Base-by-base conservation (phyloP, 2,797 vertebrate genomes). In the Enteromius anoplus region DNA sequence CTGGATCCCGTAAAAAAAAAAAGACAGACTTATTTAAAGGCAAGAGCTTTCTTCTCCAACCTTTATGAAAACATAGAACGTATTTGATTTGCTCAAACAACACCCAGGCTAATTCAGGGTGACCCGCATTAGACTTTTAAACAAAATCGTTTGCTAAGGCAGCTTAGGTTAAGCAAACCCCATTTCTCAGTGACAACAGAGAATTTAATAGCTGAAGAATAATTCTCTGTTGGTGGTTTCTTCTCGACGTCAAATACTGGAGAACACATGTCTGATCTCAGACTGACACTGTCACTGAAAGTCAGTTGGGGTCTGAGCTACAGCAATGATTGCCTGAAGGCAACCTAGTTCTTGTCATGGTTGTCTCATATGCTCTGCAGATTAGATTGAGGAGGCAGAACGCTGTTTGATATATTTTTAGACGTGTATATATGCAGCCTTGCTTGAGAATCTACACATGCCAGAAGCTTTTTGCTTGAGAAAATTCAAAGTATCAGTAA, bases 61-160 rank as follows among this genome's bases (percentile, higher is more conserved):
- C 73, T 75, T 45, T 32, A 81, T 9, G n/a, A 66, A 83, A 82
- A 47, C 78, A 85, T 51, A 73, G 42, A 65, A 73, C 51, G 68
- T 64, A 70, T 84, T 77, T 78, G 23, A 81, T 83, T 86, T 78
- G 47, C 75, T 47, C 55, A 53, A 60, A 72, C 75, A 70, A 81
- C 66, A 83, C 21, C 34, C 29, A 47, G 21, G n/a, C 64, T 83
- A 73, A 80, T 73, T 78, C 75, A 60, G 45, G 64, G 26, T 12
- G 5, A 79, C 19, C 23, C 37, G 51, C 34, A 62, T 37, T 58
- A 60, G 40, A 23, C 34, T 21, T 82, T 69, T 84, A n/a, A 53
- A 82, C 58, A 60, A 64, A 45, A 29, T 32, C 73, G 49, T 83
- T 87, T 87, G 77, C 83, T 17, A 80, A 77, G 64, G 76, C 45